Percentiles rank a stretch among this genome's conserved stretches.
Conservation (phyloP, 2,888 invertebrate genomes). For the Dorcus hopei region DNA sequence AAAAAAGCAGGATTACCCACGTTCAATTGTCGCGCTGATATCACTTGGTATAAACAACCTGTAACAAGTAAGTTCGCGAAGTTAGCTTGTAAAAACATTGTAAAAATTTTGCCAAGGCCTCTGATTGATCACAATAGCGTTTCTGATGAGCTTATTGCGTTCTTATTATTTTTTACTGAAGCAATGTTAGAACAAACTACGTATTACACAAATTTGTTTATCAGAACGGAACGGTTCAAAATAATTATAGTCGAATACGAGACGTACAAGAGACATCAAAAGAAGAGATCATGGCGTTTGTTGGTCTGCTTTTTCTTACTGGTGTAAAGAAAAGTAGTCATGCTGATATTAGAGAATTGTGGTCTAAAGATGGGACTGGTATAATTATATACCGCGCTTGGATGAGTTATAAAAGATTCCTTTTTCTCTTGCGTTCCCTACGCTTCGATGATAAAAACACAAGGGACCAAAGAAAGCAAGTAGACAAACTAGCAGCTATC, state of each 20-base stretch:
- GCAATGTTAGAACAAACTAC: too few relatives aligned
- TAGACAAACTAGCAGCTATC: constrained; percentile 5
- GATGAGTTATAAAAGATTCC: neutral
- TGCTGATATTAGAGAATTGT: neutral
- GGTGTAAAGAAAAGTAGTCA: neutral
- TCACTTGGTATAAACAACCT: neutral
- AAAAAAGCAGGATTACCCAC: neutral
- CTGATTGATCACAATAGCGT: neutral
- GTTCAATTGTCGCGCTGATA: neutral
- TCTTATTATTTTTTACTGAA: neutral
- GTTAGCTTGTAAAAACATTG: neutral
- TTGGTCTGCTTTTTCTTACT: too few relatives aligned
- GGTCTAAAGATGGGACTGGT: neutral
- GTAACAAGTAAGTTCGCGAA: neutral
- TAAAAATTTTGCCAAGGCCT: neutral
- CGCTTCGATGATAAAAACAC: constrained; percentile 6
- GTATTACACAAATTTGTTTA: neutral
- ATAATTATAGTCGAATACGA: neutral
- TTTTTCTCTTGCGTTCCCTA: neutral
- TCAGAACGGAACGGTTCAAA: neutral
- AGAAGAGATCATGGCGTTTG: too few relatives aligned
- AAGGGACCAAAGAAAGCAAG: constrained; percentile 3
- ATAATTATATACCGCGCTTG: neutral
- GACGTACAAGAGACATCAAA: neutral
- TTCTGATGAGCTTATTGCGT: neutral